phyloP scores from a whole-genome alignment of 1,140 invertebrate genomes.

The Aphelenchoides avenae region DNA sequence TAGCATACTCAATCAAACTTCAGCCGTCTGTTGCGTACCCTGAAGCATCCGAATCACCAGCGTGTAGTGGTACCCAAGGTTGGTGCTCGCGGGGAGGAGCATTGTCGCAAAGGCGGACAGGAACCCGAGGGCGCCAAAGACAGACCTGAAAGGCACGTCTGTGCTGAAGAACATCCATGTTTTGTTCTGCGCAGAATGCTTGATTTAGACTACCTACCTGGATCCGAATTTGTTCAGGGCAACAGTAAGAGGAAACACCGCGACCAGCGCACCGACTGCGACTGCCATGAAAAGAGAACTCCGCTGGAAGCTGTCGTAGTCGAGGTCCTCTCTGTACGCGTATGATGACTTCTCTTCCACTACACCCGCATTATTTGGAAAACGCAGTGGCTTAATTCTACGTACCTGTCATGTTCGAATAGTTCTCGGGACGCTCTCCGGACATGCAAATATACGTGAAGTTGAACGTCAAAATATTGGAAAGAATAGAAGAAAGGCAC shows the following conservation, averaged over 20 bases:
- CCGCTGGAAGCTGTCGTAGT: constrained; percentile 45
- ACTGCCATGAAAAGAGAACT: constrained; percentile 55
- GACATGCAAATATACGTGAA: constrained; percentile 59
- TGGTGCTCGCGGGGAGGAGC: constrained; percentile 44
- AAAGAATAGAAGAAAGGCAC: constrained; percentile 55
- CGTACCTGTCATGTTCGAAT: constrained; percentile 29
- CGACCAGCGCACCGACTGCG: constrained; percentile 51
- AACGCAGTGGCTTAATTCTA: neutral
- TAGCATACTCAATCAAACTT: neutral
- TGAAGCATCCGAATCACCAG: constrained; percentile 47
- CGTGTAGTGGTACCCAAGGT: constrained; percentile 37
- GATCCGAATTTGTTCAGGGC: constrained; percentile 49
- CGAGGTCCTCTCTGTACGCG: constrained; percentile 44
- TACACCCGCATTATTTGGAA: too few species aligned
- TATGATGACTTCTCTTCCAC: constrained; percentile 21
- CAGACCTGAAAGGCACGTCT: constrained; percentile 22
- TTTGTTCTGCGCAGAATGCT: too few species aligned
- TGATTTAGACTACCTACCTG: constrained; percentile 32
- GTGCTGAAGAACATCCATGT: too few species aligned
- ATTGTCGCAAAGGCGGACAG: constrained; percentile 46
- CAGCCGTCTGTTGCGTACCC: constrained; percentile 20
- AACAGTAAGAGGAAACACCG: constrained; percentile 56
- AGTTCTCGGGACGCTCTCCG: constrained; percentile 40
- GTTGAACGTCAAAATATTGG: constrained; percentile 57
- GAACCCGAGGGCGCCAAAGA: constrained; percentile 36